phyloP scores from a whole-genome alignment of 2,113 vertebrate species.

The Corydoras maculifer region DNA sequence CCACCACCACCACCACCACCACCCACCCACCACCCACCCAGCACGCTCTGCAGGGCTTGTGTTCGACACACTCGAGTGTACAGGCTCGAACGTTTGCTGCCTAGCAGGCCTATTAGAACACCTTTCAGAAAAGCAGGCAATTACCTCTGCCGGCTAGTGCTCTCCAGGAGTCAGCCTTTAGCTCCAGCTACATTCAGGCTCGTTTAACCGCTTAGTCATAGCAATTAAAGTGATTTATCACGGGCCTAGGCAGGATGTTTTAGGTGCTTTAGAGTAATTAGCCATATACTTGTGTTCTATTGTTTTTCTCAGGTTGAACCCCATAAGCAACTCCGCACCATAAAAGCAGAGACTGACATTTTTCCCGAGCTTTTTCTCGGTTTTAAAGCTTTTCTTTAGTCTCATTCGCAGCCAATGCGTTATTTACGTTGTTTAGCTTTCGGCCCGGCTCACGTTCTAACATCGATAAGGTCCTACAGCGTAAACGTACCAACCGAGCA shows the following conservation, averaged over 20 bases:
- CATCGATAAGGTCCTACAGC: no score
- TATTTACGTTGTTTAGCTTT: no score
- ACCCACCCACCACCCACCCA: neutral
- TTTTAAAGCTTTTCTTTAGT: neutral
- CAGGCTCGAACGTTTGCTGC: constrained; percentile 23
- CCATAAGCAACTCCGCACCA: neutral
- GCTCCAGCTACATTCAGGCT: constrained; percentile 25
- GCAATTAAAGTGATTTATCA: constrained; percentile 29
- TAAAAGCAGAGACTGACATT: neutral
- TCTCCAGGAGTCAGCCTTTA: constrained; percentile 23
- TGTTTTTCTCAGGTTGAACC: constrained; percentile 20
- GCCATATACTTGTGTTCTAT: constrained; percentile 25
- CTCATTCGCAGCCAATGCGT: no score
- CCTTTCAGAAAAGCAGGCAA: constrained; percentile 31
- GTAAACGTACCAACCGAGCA: no score
- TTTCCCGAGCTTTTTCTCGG: neutral
- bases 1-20: no score
- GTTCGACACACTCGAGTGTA: constrained; percentile 25
- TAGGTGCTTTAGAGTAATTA: constrained; percentile 33
- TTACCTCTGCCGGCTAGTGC: constrained; percentile 31
- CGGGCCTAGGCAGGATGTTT: constrained; percentile 30
- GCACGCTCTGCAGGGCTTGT: constrained; percentile 7
- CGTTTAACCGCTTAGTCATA: constrained; percentile 30
- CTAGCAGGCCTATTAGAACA: constrained; percentile 30
- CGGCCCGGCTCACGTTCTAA: no score